Base-by-base conservation (phyloP, 2,113 vertebrate genomes). In the Tragulus kanchil region DNA sequence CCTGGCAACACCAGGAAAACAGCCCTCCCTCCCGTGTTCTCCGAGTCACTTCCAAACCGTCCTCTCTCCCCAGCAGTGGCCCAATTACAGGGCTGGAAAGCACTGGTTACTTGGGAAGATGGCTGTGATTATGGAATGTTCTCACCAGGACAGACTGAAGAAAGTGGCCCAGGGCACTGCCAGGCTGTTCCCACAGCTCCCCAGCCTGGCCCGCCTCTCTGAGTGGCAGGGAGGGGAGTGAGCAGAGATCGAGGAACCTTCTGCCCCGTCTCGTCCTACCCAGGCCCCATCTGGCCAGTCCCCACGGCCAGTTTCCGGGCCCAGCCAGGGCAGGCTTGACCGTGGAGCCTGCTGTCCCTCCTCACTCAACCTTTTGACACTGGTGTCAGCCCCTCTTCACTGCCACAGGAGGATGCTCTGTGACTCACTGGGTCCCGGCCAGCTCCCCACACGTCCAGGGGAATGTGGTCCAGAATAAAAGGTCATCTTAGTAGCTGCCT, bases 401-500 rank as follows among this genome's bases (percentile, higher is more conserved):
- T 56, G 48, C 56, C n/a, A 1, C 0, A 2, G 69, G 64, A 83
- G 17, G 17, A 2, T 45, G 16, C 61, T 84, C 85, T 48, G 4
- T 1, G 84, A 62, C 45, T 36, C 58, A 19, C 75, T 25, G 19
- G 58, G 50, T 86, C 62, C 89, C 1, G 6, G 91, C 56, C 81
- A 88, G 69, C 28, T 92, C 36, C 79, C 17, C 69, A 71, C 56
- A 69, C 7, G 56, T n/a, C 28, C 86, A 85, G 81, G 21, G 64
- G 26, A 77, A 64, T 1, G 1, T 67, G 42, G 75, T 52, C 88
- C 45, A 8, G 36, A 89, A 95, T 85, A 45, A 90, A 93, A 94
- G 48, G n/a, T 58, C 50, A 73, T 92, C 90, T 94, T 88, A 56
- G 71, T 50, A 97, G 75, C 85, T 90, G 87, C 89, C 85, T 95